phyloP scores from a whole-genome alignment of 2,888 invertebrate species.

The Acrobasis suavella region DNA sequence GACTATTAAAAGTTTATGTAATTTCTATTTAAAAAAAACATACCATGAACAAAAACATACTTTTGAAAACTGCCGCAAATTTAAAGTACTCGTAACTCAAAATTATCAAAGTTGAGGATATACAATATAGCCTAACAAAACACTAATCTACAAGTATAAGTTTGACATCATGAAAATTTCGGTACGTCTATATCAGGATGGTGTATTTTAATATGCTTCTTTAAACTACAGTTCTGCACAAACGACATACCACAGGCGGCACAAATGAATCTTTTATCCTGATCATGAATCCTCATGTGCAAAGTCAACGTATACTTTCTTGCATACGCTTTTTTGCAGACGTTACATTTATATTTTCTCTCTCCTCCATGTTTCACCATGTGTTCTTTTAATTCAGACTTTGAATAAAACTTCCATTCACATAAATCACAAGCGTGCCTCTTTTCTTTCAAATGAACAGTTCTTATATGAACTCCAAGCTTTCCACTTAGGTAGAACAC shows the following conservation, averaged over 20 bases:
- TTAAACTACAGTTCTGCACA: conserved; percentile 69
- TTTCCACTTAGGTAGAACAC: conserved; percentile 68
- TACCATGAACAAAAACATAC: too few relatives aligned
- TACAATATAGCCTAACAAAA: not conserved
- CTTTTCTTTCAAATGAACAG: conserved; percentile 72
- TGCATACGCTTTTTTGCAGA: conserved; percentile 78
- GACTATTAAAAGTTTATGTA: too few relatives aligned
- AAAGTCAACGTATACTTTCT: conserved; percentile 70
- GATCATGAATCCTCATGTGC: conserved; percentile 71
- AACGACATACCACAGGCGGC: conserved; percentile 62
- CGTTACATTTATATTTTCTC: conserved; percentile 69
- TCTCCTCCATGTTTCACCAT: conserved; percentile 80
- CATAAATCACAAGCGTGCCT: conserved; percentile 73
- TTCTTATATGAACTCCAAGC: conserved; percentile 59
- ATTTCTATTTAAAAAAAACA: too few relatives aligned
- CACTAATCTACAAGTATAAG: not conserved
- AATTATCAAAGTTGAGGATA: too few relatives aligned
- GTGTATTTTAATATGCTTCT: conserved; percentile 65
- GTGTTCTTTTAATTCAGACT: conserved; percentile 78
- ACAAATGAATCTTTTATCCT: conserved; percentile 67
- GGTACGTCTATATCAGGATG: conserved; percentile 45
- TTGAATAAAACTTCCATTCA: conserved; percentile 80
- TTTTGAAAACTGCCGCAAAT: too few relatives aligned
- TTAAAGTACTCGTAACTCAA: too few relatives aligned
- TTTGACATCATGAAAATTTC: conserved; percentile 4